These are phyloP conservation scores for Spilosoma lubricipeda DNA, from an alignment of 2,888 invertebrate genomes.

Conservation along the genomic window DNA sequence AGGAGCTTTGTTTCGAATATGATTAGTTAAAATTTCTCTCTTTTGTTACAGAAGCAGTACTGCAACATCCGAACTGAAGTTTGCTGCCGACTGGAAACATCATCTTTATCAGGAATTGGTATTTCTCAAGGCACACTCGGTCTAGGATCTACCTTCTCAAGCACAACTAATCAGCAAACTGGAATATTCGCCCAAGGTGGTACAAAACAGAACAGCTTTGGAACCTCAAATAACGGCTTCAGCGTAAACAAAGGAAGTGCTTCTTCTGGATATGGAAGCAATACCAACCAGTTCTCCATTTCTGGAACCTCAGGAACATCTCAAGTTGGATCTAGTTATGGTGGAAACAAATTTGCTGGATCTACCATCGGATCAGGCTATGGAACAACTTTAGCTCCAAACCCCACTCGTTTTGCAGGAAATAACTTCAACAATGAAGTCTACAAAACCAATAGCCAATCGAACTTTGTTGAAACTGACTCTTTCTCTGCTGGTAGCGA, in stretches of 20 bases:
- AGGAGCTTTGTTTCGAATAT: neutral
- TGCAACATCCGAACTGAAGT: slow-evolving; percentile 79
- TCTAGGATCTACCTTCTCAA: slow-evolving; percentile 66
- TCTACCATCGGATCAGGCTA: slow-evolving; percentile 32
- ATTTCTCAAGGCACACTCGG: slow-evolving; percentile 65
- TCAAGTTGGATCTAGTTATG: slow-evolving; percentile 33
- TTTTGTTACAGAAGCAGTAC: slow-evolving; percentile 80
- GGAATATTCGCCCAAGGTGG: slow-evolving; percentile 59
- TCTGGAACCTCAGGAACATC: slow-evolving; percentile 17
- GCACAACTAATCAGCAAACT: slow-evolving; percentile 60
- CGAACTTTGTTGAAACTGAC: slow-evolving; percentile 75
- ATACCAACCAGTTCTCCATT: slow-evolving; percentile 35
- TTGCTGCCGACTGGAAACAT: slow-evolving; percentile 79
- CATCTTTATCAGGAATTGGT: slow-evolving; percentile 61
- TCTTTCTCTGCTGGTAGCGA: slow-evolving; percentile 76
- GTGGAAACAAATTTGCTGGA: slow-evolving; percentile 37
- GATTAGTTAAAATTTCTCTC: neutral
- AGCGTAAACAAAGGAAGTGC: slow-evolving; percentile 28
- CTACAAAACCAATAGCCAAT: slow-evolving; percentile 68
- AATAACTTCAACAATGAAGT: slow-evolving; percentile 62
- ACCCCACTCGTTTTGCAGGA: slow-evolving; percentile 54
- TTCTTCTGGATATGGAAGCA: slow-evolving; percentile 29
- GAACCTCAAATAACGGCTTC: slow-evolving; percentile 31
- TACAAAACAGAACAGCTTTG: slow-evolving; percentile 26
- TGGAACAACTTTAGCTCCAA: slow-evolving; percentile 56